Evolutionary conservation across 2,113 vertebrate species (phyloP), one percentile per base, ranked within the genome.

Genomic region (Plectropomus leopardus): DNA sequence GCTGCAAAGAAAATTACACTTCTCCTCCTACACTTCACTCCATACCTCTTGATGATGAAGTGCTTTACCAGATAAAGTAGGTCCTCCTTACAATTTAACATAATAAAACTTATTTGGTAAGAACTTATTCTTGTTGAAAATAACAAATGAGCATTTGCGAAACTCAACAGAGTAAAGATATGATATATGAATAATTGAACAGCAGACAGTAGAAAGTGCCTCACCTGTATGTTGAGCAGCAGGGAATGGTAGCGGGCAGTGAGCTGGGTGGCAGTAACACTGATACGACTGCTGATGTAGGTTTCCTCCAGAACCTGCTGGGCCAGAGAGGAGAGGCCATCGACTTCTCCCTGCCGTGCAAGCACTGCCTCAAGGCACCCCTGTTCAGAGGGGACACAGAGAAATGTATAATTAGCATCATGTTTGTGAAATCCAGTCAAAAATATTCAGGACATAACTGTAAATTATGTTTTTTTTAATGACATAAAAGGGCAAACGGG

Each of bases 271-370:
- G 97, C 96, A 69, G 96, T 96, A 67, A 93, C 94, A 74, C 97
- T 97, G 86, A 97, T 91, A 15, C 92, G 90, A 87, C 96, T 96
- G 74, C 94, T 95, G 85, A 96, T 95, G 32, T 96, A 96, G 79
- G 93, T 96, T 91, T 98, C 97, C 19, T 99, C 97, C 78, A 99
- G 89, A 66, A 99, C 94, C 93, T 98, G 96, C 93, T 99, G 97
- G 2, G 97, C 97, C 66, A 98, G 87, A 5, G 95, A 76, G 0
- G 96, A 96, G 44, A 99, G 96, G 19, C 96, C 96, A 63, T 99
- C 98, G 3, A 99, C 96, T 66, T 99, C 97, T 26, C 95, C 95
- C 93, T 97, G 97, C 74, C 96, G 95, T 0, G 94, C 0, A 5
- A 94, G 81, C 65, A 96, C 93, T 23, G 96, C 96, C 75, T 96